Evolutionary conservation across 1,140 invertebrate species (phyloP).

Genomic region (Habropoda laboriosa): DNA sequence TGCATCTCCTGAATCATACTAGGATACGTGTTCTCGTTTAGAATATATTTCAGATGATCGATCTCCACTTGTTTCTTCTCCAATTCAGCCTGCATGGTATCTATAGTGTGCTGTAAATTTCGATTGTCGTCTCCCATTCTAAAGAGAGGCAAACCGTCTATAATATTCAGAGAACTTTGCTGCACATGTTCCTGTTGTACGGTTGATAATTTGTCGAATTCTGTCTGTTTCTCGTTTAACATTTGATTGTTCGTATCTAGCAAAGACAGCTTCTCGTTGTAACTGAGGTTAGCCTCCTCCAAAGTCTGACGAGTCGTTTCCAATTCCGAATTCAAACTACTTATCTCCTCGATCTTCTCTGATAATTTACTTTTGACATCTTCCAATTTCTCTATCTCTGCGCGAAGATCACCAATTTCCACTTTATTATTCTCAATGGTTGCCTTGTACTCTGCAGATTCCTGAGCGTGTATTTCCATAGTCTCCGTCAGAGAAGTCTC

Average conservation of each 20-base stretch:
- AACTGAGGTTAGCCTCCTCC: constrained; percentile 12
- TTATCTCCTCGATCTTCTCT: constrained; percentile 30
- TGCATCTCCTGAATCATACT: constrained; percentile 76
- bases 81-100: constrained; percentile 70
- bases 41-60: constrained; percentile 74
- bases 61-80: constrained; percentile 73
- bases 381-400: background rate
- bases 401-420: background rate
- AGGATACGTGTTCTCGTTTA: constrained; percentile 75
- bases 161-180: constrained; percentile 8
- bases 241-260: constrained; percentile 17
- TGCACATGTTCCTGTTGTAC: background rate
- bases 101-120: constrained; percentile 43
- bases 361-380: constrained; percentile 22
- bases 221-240: constrained; percentile 36
- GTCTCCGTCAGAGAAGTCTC: constrained; percentile 42
- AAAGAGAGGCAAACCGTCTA: constrained; percentile 62
- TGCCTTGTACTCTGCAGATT: background rate
- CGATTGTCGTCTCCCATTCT: constrained; percentile 60
- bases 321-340: constrained; percentile 25
- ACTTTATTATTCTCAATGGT: constrained; percentile 5
- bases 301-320: constrained; percentile 11
- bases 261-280: constrained; percentile 41
- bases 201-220: constrained; percentile 19
- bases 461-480: constrained; percentile 43